phyloP scores from a whole-genome alignment of 2,888 invertebrate species.

The Gisinianus flammeolus region DNA sequence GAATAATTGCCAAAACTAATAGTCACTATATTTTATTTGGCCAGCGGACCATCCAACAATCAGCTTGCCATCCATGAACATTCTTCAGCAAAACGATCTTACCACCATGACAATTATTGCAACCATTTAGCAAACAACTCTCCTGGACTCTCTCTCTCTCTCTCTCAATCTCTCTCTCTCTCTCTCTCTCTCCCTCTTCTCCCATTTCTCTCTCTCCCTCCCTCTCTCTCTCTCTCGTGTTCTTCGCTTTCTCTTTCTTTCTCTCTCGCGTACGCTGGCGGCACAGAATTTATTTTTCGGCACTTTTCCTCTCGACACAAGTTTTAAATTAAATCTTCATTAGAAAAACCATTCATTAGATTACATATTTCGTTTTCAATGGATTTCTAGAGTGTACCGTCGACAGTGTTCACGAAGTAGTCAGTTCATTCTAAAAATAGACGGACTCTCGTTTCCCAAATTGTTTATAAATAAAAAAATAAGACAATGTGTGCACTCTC shows the following conservation, averaged over 20 bases:
- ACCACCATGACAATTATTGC: constrained; percentile 37
- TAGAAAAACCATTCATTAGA: not conserved
- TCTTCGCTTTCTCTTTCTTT: not conserved
- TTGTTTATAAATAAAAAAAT: too few relatives aligned
- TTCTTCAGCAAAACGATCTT: constrained; percentile 8
- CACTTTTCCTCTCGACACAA: constrained; percentile 9
- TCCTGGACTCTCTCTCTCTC: not conserved
- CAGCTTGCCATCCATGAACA: not conserved
- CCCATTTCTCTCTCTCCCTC: not conserved
- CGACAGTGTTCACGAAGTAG: too few relatives aligned
- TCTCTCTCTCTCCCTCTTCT: not conserved
- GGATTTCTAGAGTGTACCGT: too few relatives aligned
- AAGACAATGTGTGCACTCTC: too few relatives aligned
- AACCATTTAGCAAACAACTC: constrained; percentile 5
- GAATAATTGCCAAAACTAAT: constrained; percentile 36
- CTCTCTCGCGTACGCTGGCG: not conserved
- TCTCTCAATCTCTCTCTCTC: not conserved
- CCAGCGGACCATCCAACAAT: not conserved
- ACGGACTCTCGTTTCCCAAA: too few relatives aligned
- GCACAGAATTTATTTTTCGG: too few relatives aligned
- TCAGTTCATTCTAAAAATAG: too few relatives aligned
- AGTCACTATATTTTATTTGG: constrained; percentile 31
- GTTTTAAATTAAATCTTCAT: constrained; percentile 18
- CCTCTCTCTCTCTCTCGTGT: not conserved
- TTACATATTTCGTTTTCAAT: too few relatives aligned